Evolutionary conservation across 2,797 vertebrate species (phyloP), one percentile per base, ranked within the genome.

Genomic region (Lophius americanus): DNA sequence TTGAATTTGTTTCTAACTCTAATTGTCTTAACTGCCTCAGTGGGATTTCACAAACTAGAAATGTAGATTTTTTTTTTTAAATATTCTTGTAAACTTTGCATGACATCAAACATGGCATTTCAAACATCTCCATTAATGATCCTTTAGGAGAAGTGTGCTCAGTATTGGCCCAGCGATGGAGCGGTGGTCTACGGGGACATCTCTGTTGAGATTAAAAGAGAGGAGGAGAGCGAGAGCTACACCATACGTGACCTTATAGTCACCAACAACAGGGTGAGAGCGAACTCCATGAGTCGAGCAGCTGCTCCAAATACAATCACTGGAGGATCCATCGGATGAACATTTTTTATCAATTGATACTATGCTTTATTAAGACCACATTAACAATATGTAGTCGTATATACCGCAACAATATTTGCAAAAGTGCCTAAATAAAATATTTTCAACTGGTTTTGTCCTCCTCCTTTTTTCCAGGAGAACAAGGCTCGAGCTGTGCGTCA

Each of bases 161-260:
- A 97, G 92, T 99, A 99, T 75, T 99, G 98, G 98, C 95, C 96
- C 0, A 95, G 94, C n/a, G 97, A 98, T 4, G 93, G 96, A 38
- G 88, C 89, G 0, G 92, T 97, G 75, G 94, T 92, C 47, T 93
- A 95, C 1, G 97, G 96, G 3, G 98, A 99, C 88, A 95, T 98
- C 82, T 93, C 95, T 47, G 95, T 97, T 42, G 97, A 99, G 89
- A 90, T 99, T 76, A 99, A 99, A 75, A 96, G 96, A 44, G 97
- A 99, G 80, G 96, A 98, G 68, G 97, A 98, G 76, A 96, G 95
- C 10, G 98, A 99, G 88, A 99, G 97, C 88, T 99, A 99, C 86
- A 99, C 97, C 0, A 94, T 99, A 88, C 86, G 98, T 75, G 98
- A 99, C 88, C 94, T 99, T 76, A 88, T 98, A 44, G 96, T 99